These are phyloP conservation scores for Thecocarcelia acutangulata DNA, from an alignment of 2,888 invertebrate genomes.

Conservation along the genomic window DNA sequence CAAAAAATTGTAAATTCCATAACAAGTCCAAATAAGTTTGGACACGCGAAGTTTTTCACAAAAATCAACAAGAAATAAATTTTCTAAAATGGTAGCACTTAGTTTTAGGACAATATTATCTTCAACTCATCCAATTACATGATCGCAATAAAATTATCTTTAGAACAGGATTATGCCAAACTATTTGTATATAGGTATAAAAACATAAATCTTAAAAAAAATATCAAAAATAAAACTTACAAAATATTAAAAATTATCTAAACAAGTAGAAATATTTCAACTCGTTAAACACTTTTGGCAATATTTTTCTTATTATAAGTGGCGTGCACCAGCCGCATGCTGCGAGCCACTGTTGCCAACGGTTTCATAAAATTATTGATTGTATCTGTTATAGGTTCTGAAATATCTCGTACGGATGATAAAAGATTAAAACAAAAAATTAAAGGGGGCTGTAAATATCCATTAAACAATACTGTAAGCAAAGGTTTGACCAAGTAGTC, in stretches of 20 bases:
- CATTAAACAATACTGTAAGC: slow-evolving; percentile 85
- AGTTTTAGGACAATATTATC: too few species aligned
- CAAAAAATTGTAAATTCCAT: too few species aligned
- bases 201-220: too few species aligned
- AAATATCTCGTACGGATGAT: slow-evolving; percentile 84
- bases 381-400: slow-evolving; percentile 84
- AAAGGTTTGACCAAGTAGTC: slow-evolving; percentile 87
- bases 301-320: slow-evolving; percentile 74
- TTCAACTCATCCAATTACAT: too few species aligned
- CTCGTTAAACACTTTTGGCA: slow-evolving; percentile 64
- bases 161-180: too few species aligned
- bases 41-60: too few species aligned
- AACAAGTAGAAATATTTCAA: neutral
- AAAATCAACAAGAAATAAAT: too few species aligned
- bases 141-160: too few species aligned
- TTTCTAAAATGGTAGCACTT: too few species aligned
- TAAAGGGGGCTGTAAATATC: slow-evolving; percentile 86
- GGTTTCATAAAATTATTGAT: slow-evolving; percentile 81
- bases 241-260: neutral
- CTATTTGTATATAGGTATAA: too few species aligned
- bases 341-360: slow-evolving; percentile 74
- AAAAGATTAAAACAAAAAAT: slow-evolving; percentile 85
- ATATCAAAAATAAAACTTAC: neutral
- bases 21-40: too few species aligned
- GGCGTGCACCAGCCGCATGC: slow-evolving; percentile 76